These are phyloP conservation scores for Calosoma granatense DNA, from an alignment of 1,140 invertebrate species.

Conservation along the genomic window DNA sequence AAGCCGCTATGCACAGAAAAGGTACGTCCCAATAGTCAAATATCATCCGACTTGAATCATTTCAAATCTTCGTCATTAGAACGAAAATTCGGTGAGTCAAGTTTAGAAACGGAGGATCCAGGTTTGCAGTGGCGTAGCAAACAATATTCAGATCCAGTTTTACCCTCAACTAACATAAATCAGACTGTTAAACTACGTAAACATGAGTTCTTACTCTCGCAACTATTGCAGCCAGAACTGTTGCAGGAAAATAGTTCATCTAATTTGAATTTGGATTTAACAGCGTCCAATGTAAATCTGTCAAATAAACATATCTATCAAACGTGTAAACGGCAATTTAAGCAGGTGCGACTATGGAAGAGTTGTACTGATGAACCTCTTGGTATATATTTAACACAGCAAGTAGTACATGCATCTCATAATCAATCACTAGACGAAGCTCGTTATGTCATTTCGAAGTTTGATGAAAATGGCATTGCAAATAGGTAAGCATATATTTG, in stretches of 20 bases:
- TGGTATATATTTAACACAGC: constrained; percentile 58
- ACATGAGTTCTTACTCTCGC: constrained; percentile 37
- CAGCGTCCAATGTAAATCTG: not conserved
- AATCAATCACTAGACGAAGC: constrained; percentile 46
- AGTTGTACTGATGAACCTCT: constrained; percentile 53
- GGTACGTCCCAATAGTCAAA: not conserved
- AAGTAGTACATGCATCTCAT: constrained; percentile 42
- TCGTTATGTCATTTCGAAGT: constrained; percentile 70
- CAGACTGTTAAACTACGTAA: constrained; percentile 41
- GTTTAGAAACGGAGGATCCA: not conserved
- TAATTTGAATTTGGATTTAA: not conserved
- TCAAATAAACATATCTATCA: not conserved
- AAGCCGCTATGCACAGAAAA: no score
- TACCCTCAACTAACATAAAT: constrained; percentile 25
- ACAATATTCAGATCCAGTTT: not conserved
- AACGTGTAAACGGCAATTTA: constrained; percentile 39
- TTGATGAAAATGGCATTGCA: constrained; percentile 70
- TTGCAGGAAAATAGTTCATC: constrained; percentile 13
- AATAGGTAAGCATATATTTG: constrained; percentile 47
- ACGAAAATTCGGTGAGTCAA: not conserved
- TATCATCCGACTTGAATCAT: not conserved
- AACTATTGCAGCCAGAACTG: constrained; percentile 32
- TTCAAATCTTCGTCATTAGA: not conserved
- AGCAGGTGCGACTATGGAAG: constrained; percentile 46
- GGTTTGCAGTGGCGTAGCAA: not conserved